Evolutionary conservation across 2,113 vertebrate species (phyloP).

Genomic region (Axis porcinus): DNA sequence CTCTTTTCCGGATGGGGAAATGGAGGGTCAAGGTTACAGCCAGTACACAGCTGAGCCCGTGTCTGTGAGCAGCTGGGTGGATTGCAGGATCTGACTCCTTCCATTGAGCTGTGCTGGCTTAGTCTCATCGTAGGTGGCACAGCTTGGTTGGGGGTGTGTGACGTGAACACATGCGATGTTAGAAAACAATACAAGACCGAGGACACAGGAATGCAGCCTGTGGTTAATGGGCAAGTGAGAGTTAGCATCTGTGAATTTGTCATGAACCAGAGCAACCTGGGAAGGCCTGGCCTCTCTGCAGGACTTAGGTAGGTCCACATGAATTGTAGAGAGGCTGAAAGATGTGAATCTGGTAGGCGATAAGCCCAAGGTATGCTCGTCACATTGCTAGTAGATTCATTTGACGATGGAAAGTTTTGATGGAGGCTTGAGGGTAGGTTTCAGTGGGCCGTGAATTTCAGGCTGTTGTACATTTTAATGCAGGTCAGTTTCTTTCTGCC

Average conservation of each 20-base stretch:
- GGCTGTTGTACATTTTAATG: background rate
- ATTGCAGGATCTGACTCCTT: background rate
- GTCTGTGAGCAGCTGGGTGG: background rate
- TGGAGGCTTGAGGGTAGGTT: background rate
- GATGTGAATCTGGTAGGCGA: background rate
- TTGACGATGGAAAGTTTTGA: background rate
- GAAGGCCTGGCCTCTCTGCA: background rate
- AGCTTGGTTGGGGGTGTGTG: accelerated
- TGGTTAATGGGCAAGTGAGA: background rate
- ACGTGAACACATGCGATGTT: background rate
- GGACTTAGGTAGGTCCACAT: background rate
- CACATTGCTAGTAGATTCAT: background rate
- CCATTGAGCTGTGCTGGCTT: background rate
- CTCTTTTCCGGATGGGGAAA: background rate
- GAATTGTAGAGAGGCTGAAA: background rate
- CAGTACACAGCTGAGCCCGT: background rate
- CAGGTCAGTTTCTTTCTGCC: background rate
- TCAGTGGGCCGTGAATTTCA: background rate
- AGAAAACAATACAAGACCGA: background rate
- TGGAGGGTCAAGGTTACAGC: background rate
- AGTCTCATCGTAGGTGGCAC: background rate
- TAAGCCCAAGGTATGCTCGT: background rate
- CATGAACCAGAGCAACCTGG: background rate
- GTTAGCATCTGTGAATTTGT: background rate
- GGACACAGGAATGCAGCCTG: accelerated